Evolutionary conservation across 2,888 invertebrate genomes (phyloP).

Genomic region (Pseudococcus viburni): DNA sequence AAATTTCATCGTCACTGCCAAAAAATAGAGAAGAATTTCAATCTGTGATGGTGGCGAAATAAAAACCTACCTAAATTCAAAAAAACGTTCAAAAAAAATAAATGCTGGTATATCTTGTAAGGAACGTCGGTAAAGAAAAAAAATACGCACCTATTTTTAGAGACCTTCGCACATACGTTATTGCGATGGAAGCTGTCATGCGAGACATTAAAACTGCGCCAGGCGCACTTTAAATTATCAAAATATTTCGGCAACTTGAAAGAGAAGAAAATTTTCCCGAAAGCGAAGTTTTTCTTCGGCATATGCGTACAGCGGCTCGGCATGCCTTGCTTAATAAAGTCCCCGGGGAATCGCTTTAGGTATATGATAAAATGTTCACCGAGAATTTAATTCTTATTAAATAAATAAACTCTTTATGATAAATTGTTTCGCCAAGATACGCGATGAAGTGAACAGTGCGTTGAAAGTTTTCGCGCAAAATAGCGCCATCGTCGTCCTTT

Average conservation of each 20-base stretch:
- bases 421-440: conserved; percentile 21
- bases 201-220: conserved; percentile 6
- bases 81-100: no score
- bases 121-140: no score
- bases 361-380: conserved; percentile 11
- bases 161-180: background rate
- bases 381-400: conserved; percentile 52
- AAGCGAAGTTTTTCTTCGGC: conserved; percentile 12
- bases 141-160: no score
- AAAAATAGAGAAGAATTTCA: no score
- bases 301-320: background rate
- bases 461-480: background rate
- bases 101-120: no score
- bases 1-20: no score
- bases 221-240: conserved; percentile 24
- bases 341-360: background rate
- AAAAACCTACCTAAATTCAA: no score
- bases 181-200: conserved; percentile 36
- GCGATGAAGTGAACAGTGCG: background rate
- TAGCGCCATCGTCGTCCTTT: background rate
- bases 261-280: background rate
- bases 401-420: conserved; percentile 28
- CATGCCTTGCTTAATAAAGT: conserved; percentile 21
- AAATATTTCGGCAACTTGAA: conserved; percentile 39
- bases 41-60: no score